These are phyloP conservation scores for Sorex fumeus DNA, from an alignment of 2,113 vertebrate genomes.

Conservation along the genomic window DNA sequence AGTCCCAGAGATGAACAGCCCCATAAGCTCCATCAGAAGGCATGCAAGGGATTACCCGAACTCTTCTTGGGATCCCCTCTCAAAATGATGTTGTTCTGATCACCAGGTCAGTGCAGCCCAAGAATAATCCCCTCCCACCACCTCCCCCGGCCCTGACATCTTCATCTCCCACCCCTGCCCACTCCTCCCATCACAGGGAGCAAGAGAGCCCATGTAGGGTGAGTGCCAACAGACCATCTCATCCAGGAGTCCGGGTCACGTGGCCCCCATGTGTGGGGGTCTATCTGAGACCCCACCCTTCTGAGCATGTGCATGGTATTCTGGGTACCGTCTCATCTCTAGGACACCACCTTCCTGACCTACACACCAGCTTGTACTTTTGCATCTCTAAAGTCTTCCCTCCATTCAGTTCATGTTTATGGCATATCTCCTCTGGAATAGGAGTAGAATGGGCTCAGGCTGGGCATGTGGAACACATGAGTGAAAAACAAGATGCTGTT, in stretches of 20 bases:
- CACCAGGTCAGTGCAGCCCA: not conserved
- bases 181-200: not conserved
- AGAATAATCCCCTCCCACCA: not conserved
- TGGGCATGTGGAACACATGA: not conserved
- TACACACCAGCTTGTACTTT: not conserved
- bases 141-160: too few species aligned
- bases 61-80: not conserved
- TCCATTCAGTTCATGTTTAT: not conserved
- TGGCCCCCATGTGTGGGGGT: too few species aligned
- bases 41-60: not conserved
- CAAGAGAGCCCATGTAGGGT: not conserved
- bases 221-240: not conserved
- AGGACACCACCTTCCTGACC: not conserved
- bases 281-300: not conserved
- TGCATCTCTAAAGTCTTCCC: not conserved
- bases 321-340: not conserved
- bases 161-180: too few species aligned
- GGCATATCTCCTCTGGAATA: not conserved
- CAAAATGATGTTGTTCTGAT: not conserved
- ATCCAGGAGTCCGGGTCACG: not conserved
- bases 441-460: not conserved
- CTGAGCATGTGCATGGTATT: not conserved
- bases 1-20: too few species aligned
- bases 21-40: too few species aligned
- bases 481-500: not conserved